phyloP scores from a whole-genome alignment of 2,113 vertebrate genomes.

The Elgaria multicarinata region DNA sequence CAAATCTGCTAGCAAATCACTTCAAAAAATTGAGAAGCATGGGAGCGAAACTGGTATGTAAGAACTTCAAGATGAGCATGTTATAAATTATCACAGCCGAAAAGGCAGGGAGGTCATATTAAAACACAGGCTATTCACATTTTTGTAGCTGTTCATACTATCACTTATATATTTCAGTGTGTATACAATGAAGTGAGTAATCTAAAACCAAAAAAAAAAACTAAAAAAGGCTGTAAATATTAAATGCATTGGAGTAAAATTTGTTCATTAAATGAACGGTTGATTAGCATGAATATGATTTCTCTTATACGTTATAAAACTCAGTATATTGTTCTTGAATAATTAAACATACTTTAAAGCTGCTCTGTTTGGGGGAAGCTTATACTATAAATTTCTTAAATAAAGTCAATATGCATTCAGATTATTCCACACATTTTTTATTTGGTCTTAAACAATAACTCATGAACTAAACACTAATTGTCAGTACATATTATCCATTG shows the following conservation, averaged over 20 bases:
- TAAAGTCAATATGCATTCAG: slow-evolving; percentile 79
- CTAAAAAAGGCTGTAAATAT: not conserved
- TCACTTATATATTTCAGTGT: not conserved
- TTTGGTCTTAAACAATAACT: slow-evolving; percentile 74
- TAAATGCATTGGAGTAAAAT: not conserved
- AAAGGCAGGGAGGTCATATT: not conserved
- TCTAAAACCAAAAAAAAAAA: not conserved
- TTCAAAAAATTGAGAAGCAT: not conserved
- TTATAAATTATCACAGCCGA: not conserved
- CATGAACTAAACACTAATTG: slow-evolving; percentile 72
- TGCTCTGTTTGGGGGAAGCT: not conserved
- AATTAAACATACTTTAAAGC: not conserved
- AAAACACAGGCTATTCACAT: not conserved
- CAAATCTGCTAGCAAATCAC: not conserved
- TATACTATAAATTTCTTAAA: slow-evolving; percentile 55
- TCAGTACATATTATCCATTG: slow-evolving; percentile 77
- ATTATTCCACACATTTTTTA: slow-evolving; percentile 82
- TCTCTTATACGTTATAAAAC: not conserved
- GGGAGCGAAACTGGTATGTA: not conserved
- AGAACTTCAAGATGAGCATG: not conserved
- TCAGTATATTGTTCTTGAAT: not conserved
- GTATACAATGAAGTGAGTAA: not conserved
- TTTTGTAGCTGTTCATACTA: not conserved
- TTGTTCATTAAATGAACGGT: not conserved
- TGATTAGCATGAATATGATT: not conserved